Conservation (phyloP, 2,888 invertebrate species). For the Sphaerophoria rueppellii region DNA sequence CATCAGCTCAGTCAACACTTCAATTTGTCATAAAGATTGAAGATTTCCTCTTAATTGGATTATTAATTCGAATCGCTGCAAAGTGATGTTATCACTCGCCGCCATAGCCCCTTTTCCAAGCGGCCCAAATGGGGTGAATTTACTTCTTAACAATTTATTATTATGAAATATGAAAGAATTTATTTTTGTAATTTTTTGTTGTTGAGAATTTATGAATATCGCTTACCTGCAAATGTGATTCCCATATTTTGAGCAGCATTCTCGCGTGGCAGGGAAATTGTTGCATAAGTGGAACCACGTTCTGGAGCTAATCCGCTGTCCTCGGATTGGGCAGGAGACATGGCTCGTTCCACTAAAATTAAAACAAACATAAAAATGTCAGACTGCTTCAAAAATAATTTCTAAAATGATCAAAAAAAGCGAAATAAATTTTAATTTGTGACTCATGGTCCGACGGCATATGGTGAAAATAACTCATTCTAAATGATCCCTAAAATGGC, state of each 20-base stretch:
- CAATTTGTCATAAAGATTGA: conserved; percentile 55
- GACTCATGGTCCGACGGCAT: conserved; percentile 47
- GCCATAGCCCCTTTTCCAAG: not conserved
- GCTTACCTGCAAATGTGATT: conserved; percentile 81
- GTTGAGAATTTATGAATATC: not conserved
- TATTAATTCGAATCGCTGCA: conserved; percentile 56
- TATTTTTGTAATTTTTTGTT: conserved; percentile 21
- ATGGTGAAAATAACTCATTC: conserved; percentile 57
- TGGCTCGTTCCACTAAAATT: conserved; percentile 81
- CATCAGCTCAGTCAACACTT: conserved; percentile 56
- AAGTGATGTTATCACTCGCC: conserved; percentile 26
- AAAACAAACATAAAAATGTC: not conserved
- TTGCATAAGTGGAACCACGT: conserved; percentile 82
- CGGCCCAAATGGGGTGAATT: conserved; percentile 2
- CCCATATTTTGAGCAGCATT: conserved; percentile 80
- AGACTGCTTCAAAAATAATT: not conserved
- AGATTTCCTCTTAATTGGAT: conserved; percentile 60
- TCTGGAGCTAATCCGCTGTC: conserved; percentile 82
- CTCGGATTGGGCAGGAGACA: conserved; percentile 82
- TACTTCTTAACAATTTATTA: not conserved
- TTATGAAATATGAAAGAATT: conserved; percentile 40
- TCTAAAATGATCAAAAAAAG: too few relatives aligned
- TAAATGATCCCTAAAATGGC: conserved; percentile 68
- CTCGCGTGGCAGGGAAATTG: conserved; percentile 81
- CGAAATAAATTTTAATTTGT: conserved; percentile 7